Percentiles rank a stretch among this genome's conserved stretches.
These are phyloP conservation scores for Hydrochoerus hydrochaeris DNA, from an alignment of 2,113 vertebrate genomes.

Conservation along the genomic window DNA sequence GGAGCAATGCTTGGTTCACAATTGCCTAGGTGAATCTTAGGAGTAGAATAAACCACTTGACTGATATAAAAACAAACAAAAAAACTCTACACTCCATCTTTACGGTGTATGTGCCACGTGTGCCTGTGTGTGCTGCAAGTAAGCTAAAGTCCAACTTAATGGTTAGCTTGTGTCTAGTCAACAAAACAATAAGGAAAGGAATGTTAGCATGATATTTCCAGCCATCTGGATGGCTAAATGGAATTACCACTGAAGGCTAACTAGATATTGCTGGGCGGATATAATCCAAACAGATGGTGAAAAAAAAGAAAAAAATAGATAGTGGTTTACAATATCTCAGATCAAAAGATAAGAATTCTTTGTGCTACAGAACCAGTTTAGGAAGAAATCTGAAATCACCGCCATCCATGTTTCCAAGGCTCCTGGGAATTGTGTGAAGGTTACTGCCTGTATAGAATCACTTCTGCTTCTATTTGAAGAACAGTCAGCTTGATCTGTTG, in stretches of 20 bases:
- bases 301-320: too few species aligned
- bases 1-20: background rate
- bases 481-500: background rate
- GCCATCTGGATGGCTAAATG: background rate
- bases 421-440: background rate
- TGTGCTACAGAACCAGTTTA: background rate
- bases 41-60: background rate
- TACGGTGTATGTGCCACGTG: background rate
- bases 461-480: background rate
- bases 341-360: slow-evolving; percentile 5
- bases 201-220: background rate
- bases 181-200: background rate
- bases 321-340: slow-evolving; percentile 38
- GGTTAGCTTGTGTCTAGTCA: slow-evolving; percentile 8
- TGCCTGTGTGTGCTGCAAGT: background rate
- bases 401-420: background rate
- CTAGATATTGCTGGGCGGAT: background rate
- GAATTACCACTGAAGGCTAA: slow-evolving; percentile 16
- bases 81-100: background rate
- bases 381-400: slow-evolving; percentile 21
- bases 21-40: background rate
- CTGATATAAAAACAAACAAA: background rate
- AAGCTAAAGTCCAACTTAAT: slow-evolving; percentile 26
- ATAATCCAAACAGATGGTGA: slow-evolving; percentile 50
- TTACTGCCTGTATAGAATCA: background rate